These are phyloP conservation scores for Nothocercus nigrocapillus DNA, from an alignment of 2,113 vertebrate genomes.

Conservation along the genomic window DNA sequence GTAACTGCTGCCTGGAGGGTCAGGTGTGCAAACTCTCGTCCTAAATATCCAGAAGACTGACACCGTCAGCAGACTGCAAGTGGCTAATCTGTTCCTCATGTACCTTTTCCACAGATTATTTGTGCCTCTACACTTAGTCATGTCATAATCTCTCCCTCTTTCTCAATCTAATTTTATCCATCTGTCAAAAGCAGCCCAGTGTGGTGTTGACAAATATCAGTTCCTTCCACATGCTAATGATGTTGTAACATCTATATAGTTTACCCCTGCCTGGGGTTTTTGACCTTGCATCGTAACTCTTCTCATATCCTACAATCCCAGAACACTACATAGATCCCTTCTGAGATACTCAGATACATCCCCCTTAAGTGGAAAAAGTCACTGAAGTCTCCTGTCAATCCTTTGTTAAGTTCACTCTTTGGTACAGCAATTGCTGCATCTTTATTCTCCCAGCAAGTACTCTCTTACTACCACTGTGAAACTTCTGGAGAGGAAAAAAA, in stretches of 20 bases:
- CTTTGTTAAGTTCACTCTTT: background rate
- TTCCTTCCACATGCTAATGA: background rate
- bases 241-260: background rate
- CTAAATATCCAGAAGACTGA: background rate
- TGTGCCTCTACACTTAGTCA: background rate
- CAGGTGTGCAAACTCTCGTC: background rate
- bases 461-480: background rate
- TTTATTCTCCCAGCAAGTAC: background rate
- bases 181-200: background rate
- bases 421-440: background rate
- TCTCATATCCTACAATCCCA: background rate
- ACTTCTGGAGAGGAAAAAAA: background rate
- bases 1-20: background rate
- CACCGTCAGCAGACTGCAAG: background rate
- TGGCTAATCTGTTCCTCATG: background rate
- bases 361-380: background rate
- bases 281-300: background rate
- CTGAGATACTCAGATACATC: background rate
- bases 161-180: background rate
- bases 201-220: rapidly evolving
- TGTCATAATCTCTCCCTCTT: background rate
- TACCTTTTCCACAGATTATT: background rate
- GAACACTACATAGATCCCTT: background rate
- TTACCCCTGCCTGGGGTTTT: background rate
- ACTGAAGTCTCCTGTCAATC: background rate